Base-by-base conservation (phyloP, 1,140 invertebrate species). In the Spodoptera litura region DNA sequence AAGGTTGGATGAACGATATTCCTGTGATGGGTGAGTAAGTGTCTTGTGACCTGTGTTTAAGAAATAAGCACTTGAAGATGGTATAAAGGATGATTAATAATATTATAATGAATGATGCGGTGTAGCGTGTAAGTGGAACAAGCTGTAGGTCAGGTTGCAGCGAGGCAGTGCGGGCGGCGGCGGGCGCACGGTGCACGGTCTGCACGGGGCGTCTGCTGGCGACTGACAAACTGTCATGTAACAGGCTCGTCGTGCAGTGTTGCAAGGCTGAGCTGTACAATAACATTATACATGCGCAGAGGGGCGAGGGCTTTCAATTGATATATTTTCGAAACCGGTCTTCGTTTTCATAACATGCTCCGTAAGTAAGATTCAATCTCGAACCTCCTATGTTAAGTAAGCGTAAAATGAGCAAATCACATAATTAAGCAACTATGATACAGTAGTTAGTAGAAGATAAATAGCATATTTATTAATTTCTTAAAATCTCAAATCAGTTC, bases 291-390 rank as follows among this genome's bases (percentile, higher is more conserved):
- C 90, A 92, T 90, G 85, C 86, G 73, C 58, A 82, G 80, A 56
- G 52, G 71, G 59, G 74, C 62, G 70, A 87, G 83, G 85, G 87
- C 89, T 91, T 93, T 89, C 91, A 91, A 92, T 92, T 92, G 88
- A 94, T 93, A 92, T 91, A 93, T 93, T 92, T 89, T 92, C 83
- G 85, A 88, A 93, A 91, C 91, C 91, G 87, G 90, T 92, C 85
- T 85, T 81, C 78, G 90, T 91, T 92, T 93, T 93, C 90, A 91
- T 92, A 92, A 94, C 87, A 92, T 76, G 82, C 78, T 86, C 83
- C 81, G 81, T 87, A 84, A 83, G 81, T 87, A 84, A 83, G 86
- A 87, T 78, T 72, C 78, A 68, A 77, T 78, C 77, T 76, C 72
- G 53, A 78, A 78, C 59, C 72, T 79, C 66, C 64, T 64, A 51